A percentile compares a stretch with the other conserved stretches of the same genome.
These are phyloP conservation scores for Mobula hypostoma DNA, from an alignment of 2,113 vertebrate species.

Conservation along the genomic window DNA sequence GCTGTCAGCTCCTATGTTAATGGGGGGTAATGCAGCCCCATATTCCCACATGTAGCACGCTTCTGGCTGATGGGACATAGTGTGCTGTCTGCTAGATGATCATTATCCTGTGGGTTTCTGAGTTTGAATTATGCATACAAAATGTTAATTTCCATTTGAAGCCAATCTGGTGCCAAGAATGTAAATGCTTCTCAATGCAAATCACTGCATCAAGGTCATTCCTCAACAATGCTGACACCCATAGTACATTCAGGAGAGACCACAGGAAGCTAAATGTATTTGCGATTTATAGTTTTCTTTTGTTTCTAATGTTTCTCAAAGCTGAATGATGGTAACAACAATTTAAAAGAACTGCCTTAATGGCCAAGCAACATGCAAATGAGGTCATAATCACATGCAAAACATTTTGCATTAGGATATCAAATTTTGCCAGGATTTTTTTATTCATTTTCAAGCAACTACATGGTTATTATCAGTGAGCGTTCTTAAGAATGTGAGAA, in stretches of 20 bases:
- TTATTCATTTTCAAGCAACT: neutral
- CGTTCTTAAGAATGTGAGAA: neutral
- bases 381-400: neutral
- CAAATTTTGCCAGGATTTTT: neutral
- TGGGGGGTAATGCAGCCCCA: slow-evolving; percentile 25
- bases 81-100: slow-evolving; percentile 26
- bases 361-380: neutral
- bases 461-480: neutral
- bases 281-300: neutral
- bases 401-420: neutral
- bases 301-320: neutral
- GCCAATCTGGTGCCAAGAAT: slow-evolving; percentile 27
- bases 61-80: slow-evolving; percentile 12
- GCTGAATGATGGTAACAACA: too few species aligned
- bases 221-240: neutral
- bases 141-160: slow-evolving; percentile 35
- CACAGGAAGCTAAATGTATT: slow-evolving; percentile 15
- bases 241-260: slow-evolving; percentile 21
- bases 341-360: neutral
- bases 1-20: slow-evolving; percentile 25
- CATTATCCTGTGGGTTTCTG: slow-evolving; percentile 34
- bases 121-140: slow-evolving; percentile 35
- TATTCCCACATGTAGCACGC: neutral
- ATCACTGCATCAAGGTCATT: slow-evolving; percentile 33
- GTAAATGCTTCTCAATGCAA: slow-evolving; percentile 35